These are phyloP conservation scores for Muntiacus muntjak DNA, from an alignment of 2,113 vertebrate species.

Conservation along the genomic window DNA sequence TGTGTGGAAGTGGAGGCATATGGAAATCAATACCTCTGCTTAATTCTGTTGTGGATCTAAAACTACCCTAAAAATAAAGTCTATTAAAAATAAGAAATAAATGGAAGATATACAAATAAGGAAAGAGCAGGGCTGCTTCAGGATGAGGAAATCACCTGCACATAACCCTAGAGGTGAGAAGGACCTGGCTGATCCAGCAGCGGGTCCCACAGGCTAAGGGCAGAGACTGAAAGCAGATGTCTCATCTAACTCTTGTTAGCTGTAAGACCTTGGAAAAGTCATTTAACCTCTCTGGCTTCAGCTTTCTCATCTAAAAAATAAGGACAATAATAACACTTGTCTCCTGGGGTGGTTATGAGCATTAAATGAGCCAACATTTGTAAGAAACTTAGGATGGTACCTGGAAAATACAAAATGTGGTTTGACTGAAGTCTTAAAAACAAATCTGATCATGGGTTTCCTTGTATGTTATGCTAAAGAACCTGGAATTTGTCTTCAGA, in stretches of 20 bases:
- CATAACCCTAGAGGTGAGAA: neutral
- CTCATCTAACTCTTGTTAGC: neutral
- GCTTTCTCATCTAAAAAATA: neutral
- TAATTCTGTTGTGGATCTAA: neutral
- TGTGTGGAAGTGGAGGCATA: accelerated
- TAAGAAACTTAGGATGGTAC: neutral
- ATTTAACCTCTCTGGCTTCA: neutral
- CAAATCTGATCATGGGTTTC: neutral
- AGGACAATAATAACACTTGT: neutral
- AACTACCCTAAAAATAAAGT: neutral
- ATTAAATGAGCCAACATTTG: neutral
- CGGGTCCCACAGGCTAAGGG: neutral
- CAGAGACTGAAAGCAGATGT: neutral
- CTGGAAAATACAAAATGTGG: neutral
- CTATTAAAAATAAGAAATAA: neutral
- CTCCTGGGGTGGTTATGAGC: neutral
- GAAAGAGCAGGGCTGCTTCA: neutral
- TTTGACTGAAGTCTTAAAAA: neutral
- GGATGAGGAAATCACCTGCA: neutral
- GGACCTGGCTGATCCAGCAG: neutral
- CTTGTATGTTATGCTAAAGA: neutral
- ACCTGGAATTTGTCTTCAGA: neutral
- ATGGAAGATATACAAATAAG: neutral
- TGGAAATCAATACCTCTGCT: neutral
- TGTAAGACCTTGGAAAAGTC: neutral